A percentile compares a stretch with the other conserved stretches of the same genome.
Evolutionary conservation across 2,113 vertebrate genomes (phyloP).

Genomic region (Trogon surrucura): DNA sequence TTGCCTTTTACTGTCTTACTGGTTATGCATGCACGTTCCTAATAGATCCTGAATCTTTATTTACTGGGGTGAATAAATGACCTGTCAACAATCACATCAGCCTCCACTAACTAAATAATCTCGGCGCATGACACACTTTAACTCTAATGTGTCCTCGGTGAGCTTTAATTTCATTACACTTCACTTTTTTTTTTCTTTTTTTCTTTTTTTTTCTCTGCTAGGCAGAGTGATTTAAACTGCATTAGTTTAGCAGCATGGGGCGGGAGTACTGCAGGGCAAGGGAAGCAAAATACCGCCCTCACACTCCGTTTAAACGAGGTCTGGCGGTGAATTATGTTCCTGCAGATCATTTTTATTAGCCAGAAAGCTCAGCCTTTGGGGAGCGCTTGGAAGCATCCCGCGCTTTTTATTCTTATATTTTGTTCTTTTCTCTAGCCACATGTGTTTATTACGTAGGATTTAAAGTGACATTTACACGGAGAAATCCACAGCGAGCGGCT

Average conservation of each 20-base stretch:
- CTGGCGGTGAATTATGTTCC: constrained; percentile 13
- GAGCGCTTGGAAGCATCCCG: neutral
- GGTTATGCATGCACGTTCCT: constrained; percentile 70
- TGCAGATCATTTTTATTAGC: constrained; percentile 46
- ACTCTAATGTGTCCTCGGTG: constrained; percentile 14
- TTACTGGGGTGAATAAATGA: constrained; percentile 62
- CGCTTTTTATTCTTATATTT: constrained; percentile 7
- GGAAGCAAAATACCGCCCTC: neutral
- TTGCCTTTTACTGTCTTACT: constrained; percentile 75
- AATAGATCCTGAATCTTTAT: constrained; percentile 71
- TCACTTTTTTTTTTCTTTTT: constrained; percentile 21
- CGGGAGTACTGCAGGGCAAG: constrained; percentile 40
- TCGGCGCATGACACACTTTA: neutral
- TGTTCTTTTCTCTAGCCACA: neutral
- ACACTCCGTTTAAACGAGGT: neutral
- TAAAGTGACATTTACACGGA: constrained; percentile 41
- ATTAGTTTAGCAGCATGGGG: constrained; percentile 59
- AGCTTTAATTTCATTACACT: constrained; percentile 52
- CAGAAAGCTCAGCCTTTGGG: neutral
- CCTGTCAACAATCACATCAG: constrained; percentile 35
- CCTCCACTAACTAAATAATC: constrained; percentile 33
- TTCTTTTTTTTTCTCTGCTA: neutral
- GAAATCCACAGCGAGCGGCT: constrained; percentile 19
- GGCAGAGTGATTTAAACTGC: constrained; percentile 44
- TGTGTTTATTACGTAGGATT: neutral